Conservation (phyloP, 2,797 vertebrate species). For the Vultur gryphus region DNA sequence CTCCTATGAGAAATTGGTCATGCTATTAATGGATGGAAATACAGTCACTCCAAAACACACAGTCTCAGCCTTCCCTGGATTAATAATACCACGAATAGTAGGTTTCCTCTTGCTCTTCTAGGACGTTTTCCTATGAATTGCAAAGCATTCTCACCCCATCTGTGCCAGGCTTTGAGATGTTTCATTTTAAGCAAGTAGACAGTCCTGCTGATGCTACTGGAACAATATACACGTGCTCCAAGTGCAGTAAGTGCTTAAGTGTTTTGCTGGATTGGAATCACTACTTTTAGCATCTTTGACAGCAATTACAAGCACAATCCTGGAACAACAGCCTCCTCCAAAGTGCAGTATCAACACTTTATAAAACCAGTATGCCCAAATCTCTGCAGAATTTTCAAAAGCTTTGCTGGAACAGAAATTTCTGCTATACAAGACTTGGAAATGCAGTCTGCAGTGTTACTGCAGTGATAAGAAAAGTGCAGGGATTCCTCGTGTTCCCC, state of each 20-base stretch:
- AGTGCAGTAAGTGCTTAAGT: not conserved
- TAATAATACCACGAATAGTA: not conserved
- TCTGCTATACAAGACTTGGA: not conserved
- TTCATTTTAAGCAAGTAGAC: not conserved
- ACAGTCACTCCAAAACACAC: not conserved
- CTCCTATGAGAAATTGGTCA: not conserved
- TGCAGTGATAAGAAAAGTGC: not conserved
- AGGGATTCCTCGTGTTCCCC: not conserved
- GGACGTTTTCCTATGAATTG: not conserved
- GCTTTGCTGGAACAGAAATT: slow-evolving; percentile 3
- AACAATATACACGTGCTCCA: not conserved
- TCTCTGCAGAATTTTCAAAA: slow-evolving; percentile 2
- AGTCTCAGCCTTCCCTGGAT: not conserved
- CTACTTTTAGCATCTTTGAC: slow-evolving; percentile 19
- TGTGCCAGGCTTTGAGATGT: not conserved
- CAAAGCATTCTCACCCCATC: not conserved
- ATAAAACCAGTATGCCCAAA: not conserved
- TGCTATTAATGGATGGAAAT: not conserved
- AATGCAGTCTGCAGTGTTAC: not conserved
- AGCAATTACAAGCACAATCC: not conserved
- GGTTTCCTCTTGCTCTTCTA: not conserved
- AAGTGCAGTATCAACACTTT: not conserved
- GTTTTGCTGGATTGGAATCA: slow-evolving; percentile 26
- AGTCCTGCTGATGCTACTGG: not conserved
- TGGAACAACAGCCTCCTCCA: not conserved